Evolutionary conservation across 2,888 invertebrate genomes (phyloP), one percentile per base, ranked within the genome.

Genomic region (Dichetophora obliterata): DNA sequence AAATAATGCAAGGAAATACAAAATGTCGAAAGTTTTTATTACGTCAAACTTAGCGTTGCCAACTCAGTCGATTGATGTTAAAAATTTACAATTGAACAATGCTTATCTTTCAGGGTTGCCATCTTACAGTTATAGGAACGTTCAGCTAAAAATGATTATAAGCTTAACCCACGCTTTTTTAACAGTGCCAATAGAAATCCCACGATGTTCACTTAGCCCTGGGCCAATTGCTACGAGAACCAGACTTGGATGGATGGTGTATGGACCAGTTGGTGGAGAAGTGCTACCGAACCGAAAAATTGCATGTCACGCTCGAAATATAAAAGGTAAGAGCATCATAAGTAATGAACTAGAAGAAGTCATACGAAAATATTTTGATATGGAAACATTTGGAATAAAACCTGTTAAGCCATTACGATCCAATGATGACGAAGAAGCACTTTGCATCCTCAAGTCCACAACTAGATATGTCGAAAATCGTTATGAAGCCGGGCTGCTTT

Each of bases 401-500:
- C 54, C n/a, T n/a, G n/a, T n/a, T n/a, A n/a, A n/a, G n/a, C n/a
- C n/a, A n/a, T n/a, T n/a, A n/a, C n/a, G n/a, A n/a, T n/a, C 31
- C 8, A 61, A 48, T 16, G 54, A 52, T 9, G 76, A 76, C 54
- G 74, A 50, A 5, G 50, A 57, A 73, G 76, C 66, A 3, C 27
- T 76, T 34, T 34, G 31, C 22, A 76, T 72, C 27, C 34, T 76
- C 22, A n/a, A 65, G 3, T 31, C 6, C 8, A 77, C 75, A 19
- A 75, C 70, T 5, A 72, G 43, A 37, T 31, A 61, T n/a, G 16
- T 24, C 8, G 31, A 52, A 19, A 52, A 59, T 50, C 57, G 76
- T 8, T 79, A 65, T n/a, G 61, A 77, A 19, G 19, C 50, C 0
- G 75, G 75, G 9, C 75, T 78, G 22, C 68, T 78, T 11, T 78